Evolutionary conservation across 1,140 invertebrate species (phyloP).

Genomic region (Formica selysi): DNA sequence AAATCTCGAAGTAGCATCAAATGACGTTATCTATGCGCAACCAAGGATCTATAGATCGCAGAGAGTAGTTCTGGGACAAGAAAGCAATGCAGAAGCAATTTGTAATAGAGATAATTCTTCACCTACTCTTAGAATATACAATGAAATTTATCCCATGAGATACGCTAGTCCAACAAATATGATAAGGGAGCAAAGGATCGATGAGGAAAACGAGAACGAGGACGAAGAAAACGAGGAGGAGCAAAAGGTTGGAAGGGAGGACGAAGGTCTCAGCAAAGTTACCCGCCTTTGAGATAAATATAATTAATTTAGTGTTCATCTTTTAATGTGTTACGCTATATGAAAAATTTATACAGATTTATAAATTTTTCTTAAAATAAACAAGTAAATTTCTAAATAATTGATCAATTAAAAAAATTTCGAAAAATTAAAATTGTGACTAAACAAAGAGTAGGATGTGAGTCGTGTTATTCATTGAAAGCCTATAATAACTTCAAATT

Average conservation of each 20-base stretch:
- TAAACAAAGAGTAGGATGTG: not conserved
- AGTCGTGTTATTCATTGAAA: not conserved
- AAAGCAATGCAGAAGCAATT: conserved; percentile 78
- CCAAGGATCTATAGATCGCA: conserved; percentile 68
- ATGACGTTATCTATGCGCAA: conserved; percentile 62
- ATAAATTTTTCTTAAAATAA: conserved; percentile 24
- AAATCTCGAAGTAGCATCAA: conserved; percentile 56
- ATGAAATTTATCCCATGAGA: conserved; percentile 81
- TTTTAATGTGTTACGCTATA: not conserved
- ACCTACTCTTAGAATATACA: conserved; percentile 68
- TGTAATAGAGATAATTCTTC: conserved; percentile 77
- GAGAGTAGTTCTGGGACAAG: conserved; percentile 72
- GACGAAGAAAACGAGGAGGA: conserved; percentile 78
- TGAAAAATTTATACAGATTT: not conserved
- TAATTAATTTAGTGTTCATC: not conserved
- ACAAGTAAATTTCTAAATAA: conserved; percentile 10
- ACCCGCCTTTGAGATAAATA: conserved; percentile 80
- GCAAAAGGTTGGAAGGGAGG: conserved; percentile 78
- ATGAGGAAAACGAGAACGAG: conserved; percentile 80
- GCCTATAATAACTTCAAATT: not conserved
- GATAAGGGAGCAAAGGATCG: conserved; percentile 78
- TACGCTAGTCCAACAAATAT: conserved; percentile 78
- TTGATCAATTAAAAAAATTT: not conserved
- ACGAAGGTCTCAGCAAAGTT: conserved; percentile 72
- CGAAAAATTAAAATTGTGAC: not conserved